Conservation (phyloP, 1,140 invertebrate species). For the Melanaphis sacchari region DNA sequence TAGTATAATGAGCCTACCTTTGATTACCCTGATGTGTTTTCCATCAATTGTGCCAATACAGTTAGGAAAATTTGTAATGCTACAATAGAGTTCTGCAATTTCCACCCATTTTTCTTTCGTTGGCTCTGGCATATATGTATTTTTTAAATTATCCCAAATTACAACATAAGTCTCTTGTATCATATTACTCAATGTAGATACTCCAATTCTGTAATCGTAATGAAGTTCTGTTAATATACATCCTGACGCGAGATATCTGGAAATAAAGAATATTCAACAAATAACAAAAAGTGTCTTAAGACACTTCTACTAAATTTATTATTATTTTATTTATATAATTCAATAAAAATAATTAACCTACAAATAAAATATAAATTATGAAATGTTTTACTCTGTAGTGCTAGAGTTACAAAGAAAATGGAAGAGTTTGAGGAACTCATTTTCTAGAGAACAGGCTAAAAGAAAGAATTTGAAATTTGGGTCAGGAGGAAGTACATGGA, state of each 20-base stretch:
- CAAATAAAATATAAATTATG: neutral
- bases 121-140: conserved; percentile 49
- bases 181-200: conserved; percentile 60
- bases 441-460: conserved; percentile 9
- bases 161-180: conserved; percentile 59
- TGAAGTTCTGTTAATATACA: conserved; percentile 59
- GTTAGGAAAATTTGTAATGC: conserved; percentile 30
- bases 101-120: conserved; percentile 57
- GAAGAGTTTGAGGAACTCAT: conserved; percentile 25
- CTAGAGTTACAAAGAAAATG: conserved; percentile 19
- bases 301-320: neutral
- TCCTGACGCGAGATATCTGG: conserved; percentile 60
- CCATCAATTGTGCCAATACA: conserved; percentile 43
- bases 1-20: conserved; percentile 58
- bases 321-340: conserved; percentile 28
- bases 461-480: conserved; percentile 38
- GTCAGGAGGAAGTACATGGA: conserved; percentile 8
- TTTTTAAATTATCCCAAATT: conserved; percentile 58
- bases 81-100: conserved; percentile 37
- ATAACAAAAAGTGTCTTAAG: conserved; percentile 11
- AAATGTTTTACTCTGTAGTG: conserved; percentile 26
- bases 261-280: conserved; percentile 57
- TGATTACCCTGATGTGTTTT: conserved; percentile 52
- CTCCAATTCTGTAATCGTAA: conserved; percentile 59
- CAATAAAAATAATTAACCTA: neutral